Conservation (phyloP, 2,797 vertebrate species). For the Pachyuromys duprasi region DNA sequence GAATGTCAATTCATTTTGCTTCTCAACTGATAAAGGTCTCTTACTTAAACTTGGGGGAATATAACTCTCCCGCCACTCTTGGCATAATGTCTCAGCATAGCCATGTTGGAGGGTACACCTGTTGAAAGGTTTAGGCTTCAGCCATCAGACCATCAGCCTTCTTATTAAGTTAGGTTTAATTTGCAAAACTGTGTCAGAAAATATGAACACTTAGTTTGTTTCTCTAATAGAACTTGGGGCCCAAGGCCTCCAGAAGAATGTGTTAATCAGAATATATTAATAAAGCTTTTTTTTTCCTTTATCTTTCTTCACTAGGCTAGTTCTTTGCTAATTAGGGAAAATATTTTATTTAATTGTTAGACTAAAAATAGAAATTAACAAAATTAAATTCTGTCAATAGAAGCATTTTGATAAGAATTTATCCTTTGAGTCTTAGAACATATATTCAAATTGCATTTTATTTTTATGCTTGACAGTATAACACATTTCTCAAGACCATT, state of each 20-base stretch:
- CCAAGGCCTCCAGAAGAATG: neutral
- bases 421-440: conserved; percentile 1
- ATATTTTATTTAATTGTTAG: conserved; percentile 21
- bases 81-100: neutral
- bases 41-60: conserved; percentile 33
- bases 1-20: conserved; percentile 51
- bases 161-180: conserved; percentile 53
- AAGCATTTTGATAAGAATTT: conserved; percentile 1
- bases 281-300: neutral
- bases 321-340: neutral
- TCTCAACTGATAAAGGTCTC: conserved; percentile 60
- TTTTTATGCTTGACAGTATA: neutral
- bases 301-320: neutral
- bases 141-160: neutral
- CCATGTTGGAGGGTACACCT: neutral
- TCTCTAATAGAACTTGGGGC: neutral
- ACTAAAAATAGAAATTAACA: conserved; percentile 18
- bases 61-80: neutral
- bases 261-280: conserved; percentile 12
- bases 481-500: conserved; percentile 14
- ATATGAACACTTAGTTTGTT: neutral
- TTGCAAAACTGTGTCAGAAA: conserved; percentile 11
- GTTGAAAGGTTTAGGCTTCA: conserved; percentile 42
- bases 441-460: neutral
- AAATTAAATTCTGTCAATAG: conserved; percentile 24